Conservation (phyloP, 2,113 vertebrate species). For the Nothocercus nigrocapillus region DNA sequence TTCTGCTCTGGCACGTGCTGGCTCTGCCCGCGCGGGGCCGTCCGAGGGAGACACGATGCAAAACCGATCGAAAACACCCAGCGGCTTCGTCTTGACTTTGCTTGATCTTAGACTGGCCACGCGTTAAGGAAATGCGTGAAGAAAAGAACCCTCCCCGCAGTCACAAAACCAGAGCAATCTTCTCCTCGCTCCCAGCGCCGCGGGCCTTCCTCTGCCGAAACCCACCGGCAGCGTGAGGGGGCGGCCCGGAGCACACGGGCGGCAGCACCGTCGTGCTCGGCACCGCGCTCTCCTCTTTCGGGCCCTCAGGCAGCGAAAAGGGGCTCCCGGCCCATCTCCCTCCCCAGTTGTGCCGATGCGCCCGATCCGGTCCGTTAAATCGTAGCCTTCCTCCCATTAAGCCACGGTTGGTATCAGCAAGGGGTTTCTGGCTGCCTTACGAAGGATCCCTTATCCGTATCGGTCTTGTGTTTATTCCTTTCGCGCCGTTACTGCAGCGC, state of each 20-base stretch:
- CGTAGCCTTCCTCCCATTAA: not conserved
- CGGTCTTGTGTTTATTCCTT: not conserved
- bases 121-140: not conserved
- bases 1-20: not conserved
- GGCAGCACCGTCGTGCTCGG: not conserved
- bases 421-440: not conserved
- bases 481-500: not conserved
- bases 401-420: not conserved
- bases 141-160: not conserved
- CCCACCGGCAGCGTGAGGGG: not conserved
- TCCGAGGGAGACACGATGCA: fast-evolving
- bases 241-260: not conserved
- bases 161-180: not conserved
- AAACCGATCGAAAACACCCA: not conserved
- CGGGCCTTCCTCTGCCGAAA: not conserved
- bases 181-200: not conserved
- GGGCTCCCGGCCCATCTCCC: not conserved
- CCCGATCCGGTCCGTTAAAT: not conserved
- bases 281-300: not conserved
- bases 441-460: not conserved
- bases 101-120: not conserved
- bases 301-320: not conserved
- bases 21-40: not conserved
- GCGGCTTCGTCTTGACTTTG: not conserved
- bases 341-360: fast-evolving